A percentile compares a stretch with the other conserved stretches of the same genome.
phyloP scores from a whole-genome alignment of 64 coral and sea anemone species.

The Dendronephthya gigantea region DNA sequence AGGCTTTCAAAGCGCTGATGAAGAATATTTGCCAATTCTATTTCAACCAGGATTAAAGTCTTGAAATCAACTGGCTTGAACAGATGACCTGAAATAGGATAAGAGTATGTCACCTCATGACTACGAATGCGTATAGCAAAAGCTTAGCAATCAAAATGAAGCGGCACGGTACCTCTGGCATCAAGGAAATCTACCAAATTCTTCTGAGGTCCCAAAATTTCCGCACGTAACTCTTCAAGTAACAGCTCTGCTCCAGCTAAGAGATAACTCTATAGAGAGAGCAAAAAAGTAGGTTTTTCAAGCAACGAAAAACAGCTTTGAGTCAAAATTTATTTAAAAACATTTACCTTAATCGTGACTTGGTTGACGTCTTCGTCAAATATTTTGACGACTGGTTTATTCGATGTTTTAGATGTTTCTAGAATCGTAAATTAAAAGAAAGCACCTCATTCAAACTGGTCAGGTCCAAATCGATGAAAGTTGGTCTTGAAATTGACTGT shows the following conservation, averaged over 20 bases:
- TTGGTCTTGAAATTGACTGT: not conserved
- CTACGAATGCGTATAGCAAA: too few relatives aligned
- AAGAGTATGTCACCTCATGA: too few relatives aligned
- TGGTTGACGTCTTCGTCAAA: not conserved
- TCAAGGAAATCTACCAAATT: not conserved
- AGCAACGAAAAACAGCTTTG: not conserved
- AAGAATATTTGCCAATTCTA: slow-evolving; percentile 56
- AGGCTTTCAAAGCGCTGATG: slow-evolving; percentile 40
- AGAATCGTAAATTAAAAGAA: not conserved
- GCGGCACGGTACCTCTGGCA: not conserved
- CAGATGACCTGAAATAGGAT: not conserved
- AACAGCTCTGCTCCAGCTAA: not conserved
- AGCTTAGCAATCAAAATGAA: too few relatives aligned
- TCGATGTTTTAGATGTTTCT: not conserved
- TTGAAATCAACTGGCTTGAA: slow-evolving; percentile 46
- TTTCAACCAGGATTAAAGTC: slow-evolving; percentile 36
- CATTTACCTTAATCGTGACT: not conserved
- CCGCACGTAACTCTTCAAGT: not conserved
- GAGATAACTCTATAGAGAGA: not conserved
- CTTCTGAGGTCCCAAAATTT: not conserved
- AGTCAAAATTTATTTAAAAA: not conserved
- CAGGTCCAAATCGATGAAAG: not conserved
- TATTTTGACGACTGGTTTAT: not conserved
- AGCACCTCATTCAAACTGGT: not conserved
- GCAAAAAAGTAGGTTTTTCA: not conserved